phyloP scores from a whole-genome alignment of 1,140 invertebrate species.

The Drosophila suzukii region DNA sequence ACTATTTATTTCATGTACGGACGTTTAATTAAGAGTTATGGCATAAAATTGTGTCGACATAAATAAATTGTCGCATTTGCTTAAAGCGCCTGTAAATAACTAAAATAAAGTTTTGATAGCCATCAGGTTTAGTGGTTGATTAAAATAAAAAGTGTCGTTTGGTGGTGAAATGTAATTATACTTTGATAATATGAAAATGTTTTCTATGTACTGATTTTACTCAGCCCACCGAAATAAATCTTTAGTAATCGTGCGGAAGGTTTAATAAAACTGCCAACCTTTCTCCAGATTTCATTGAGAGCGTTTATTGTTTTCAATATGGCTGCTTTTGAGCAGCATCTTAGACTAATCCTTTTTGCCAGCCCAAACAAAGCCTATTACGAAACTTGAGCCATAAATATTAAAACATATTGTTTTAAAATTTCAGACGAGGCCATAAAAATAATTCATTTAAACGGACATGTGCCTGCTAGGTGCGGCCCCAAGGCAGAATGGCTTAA shows the following conservation, averaged over 20 bases:
- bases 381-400: conserved; percentile 72
- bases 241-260: conserved; percentile 48
- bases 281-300: conserved; percentile 40
- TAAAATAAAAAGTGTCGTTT: background rate
- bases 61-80: background rate
- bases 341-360: conserved; percentile 51
- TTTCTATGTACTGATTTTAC: background rate
- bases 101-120: background rate
- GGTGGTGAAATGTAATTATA: conserved; percentile 3
- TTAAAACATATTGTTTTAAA: conserved; percentile 65
- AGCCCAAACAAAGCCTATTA: conserved; percentile 14
- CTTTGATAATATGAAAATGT: conserved; percentile 1
- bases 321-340: conserved; percentile 17
- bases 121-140: conserved; percentile 5
- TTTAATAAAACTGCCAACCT: conserved; percentile 72
- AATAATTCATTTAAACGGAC: conserved; percentile 65
- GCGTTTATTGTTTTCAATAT: conserved; percentile 48
- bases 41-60: background rate
- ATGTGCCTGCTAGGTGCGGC: conserved; percentile 33
- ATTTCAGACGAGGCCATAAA: conserved; percentile 52
- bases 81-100: background rate
- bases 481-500: conserved; percentile 35
- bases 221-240: conserved; percentile 12
- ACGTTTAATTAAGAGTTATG: conserved; percentile 37
- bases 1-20: conserved; percentile 12